phyloP scores from a whole-genome alignment of 2,888 invertebrate species.

The Perithous albicinctus region DNA sequence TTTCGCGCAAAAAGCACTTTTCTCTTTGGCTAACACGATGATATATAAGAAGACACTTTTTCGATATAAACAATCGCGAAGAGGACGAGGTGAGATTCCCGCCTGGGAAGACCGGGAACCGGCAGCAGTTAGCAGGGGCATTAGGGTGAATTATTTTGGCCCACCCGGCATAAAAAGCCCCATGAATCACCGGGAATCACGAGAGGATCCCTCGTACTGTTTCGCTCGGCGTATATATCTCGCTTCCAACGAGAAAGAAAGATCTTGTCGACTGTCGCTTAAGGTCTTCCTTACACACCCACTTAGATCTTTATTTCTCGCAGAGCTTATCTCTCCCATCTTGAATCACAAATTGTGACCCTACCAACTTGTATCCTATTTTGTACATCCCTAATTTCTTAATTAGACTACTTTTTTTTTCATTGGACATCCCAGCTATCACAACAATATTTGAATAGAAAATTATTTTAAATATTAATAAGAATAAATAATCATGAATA shows the following conservation, averaged over 20 bases:
- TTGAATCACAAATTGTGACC: conserved; percentile 18
- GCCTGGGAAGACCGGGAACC: conserved; percentile 66
- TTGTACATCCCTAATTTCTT: conserved; percentile 56
- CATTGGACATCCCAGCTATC: neutral
- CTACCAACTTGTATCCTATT: conserved; percentile 42
- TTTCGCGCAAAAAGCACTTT: neutral
- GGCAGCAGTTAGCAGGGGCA: conserved; percentile 82
- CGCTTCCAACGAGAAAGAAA: conserved; percentile 54
- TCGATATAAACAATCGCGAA: conserved; percentile 80
- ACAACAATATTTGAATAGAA: neutral
- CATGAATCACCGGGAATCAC: conserved; percentile 82
- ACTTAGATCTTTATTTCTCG: conserved; percentile 75
- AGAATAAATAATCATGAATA: too few species aligned
- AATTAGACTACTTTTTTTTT: conserved; percentile 32
- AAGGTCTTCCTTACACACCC: conserved; percentile 71
- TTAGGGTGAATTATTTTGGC: conserved; percentile 84
- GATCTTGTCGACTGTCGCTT: conserved; percentile 76
- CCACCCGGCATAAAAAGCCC: conserved; percentile 78
- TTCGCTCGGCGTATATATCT: conserved; percentile 48
- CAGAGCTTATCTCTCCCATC: conserved; percentile 37
- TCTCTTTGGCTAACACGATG: conserved; percentile 53
- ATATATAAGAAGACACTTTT: conserved; percentile 76
- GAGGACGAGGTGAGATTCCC: conserved; percentile 50
- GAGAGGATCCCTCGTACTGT: conserved; percentile 58
- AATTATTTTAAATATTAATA: too few species aligned